Evolutionary conservation across 2,888 invertebrate genomes (phyloP).

Genomic region (Ormyrus thymus): DNA sequence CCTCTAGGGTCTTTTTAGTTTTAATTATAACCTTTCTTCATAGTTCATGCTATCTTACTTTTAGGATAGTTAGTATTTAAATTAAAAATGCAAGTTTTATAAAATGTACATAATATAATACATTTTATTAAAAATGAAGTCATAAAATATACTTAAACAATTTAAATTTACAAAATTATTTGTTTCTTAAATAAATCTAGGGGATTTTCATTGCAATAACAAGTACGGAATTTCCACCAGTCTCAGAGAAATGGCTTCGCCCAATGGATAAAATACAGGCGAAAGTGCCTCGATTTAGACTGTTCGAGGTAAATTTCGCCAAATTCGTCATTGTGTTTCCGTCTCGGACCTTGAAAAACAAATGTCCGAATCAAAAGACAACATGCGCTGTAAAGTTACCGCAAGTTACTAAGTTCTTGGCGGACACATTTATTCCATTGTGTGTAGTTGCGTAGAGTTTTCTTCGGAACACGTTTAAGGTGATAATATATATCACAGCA

Average conservation of each 20-base stretch:
- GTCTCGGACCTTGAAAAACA: not conserved
- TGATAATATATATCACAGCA: slow-evolving; percentile 21
- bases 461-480: slow-evolving; percentile 28
- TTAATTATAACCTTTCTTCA: too few species aligned
- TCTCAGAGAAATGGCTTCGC: slow-evolving; percentile 53
- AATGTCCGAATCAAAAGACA: not conserved
- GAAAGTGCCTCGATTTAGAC: slow-evolving; percentile 32
- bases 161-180: not conserved
- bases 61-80: not conserved
- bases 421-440: not conserved
- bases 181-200: not conserved
- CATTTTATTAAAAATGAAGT: not conserved
- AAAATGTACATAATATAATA: too few species aligned
- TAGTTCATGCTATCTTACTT: too few species aligned
- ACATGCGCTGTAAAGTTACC: not conserved
- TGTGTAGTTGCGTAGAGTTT: slow-evolving; percentile 3
- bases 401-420: slow-evolving; percentile 2
- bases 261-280: slow-evolving; percentile 41
- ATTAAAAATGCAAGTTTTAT: not conserved
- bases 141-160: not conserved
- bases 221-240: slow-evolving; percentile 34
- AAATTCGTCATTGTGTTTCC: not conserved
- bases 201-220: slow-evolving; percentile 25
- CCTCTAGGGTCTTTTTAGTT: too few species aligned
- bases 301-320: slow-evolving; percentile 8